Evolutionary conservation across 2,113 vertebrate genomes (phyloP).

Genomic region (Lampris megalopsis): DNA sequence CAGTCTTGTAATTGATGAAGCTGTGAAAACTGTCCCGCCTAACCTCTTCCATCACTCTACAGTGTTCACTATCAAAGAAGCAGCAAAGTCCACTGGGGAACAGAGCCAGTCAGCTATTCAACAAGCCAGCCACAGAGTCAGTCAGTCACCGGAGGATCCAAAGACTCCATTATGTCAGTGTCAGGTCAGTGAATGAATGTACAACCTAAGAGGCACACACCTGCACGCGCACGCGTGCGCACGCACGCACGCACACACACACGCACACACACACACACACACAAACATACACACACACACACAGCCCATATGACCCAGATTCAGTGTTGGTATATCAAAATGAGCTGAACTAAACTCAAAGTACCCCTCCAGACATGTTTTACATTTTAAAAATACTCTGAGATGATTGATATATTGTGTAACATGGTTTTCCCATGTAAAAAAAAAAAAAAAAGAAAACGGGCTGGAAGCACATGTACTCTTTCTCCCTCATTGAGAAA

Average conservation of each 20-base stretch:
- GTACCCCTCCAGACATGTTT: too few species aligned
- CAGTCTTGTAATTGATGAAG: conserved; percentile 15
- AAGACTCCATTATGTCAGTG: conserved; percentile 34
- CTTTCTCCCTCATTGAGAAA: too few species aligned
- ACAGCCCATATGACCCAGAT: conserved; percentile 35
- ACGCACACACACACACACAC: background rate
- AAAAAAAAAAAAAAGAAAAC: too few species aligned
- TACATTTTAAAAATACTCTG: too few species aligned
- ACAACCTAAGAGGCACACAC: background rate
- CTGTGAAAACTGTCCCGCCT: background rate
- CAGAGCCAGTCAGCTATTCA: background rate
- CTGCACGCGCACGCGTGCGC: too few species aligned
- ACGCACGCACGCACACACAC: background rate
- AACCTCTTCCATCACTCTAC: background rate
- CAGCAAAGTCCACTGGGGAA: background rate
- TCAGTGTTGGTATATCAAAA: conserved; percentile 4
- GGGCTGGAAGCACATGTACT: too few species aligned
- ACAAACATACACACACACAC: background rate
- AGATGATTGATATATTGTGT: too few species aligned
- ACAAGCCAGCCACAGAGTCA: background rate
- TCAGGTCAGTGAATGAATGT: conserved; percentile 36
- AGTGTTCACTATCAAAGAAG: background rate
- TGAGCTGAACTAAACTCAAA: conserved; percentile 9
- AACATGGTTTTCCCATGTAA: too few species aligned
- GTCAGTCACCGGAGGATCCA: conserved; percentile 4